Percentiles rank a stretch among this genome's conserved stretches.
These are phyloP conservation scores for Antedon mediterranea DNA, from an alignment of 53 echinoderm and acorn worm genomes.

Conservation along the genomic window DNA sequence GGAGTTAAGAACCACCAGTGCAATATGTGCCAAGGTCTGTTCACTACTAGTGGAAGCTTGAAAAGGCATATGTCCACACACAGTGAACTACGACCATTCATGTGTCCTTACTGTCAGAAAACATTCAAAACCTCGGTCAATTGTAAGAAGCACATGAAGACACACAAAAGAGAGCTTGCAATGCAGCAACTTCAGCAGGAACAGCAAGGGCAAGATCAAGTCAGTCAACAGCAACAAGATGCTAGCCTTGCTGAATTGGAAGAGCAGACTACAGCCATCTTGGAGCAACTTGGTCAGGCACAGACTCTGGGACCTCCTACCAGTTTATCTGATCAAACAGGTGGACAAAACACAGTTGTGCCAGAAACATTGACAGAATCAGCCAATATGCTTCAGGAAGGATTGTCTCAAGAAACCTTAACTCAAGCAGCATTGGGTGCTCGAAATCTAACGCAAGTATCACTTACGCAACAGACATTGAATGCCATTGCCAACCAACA, in stretches of 20 bases:
- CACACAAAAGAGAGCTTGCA: constrained; percentile 72
- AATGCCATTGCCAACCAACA: constrained; percentile 10
- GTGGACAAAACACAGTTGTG: constrained; percentile 31
- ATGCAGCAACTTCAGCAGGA: constrained; percentile 53
- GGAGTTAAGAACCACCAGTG: constrained; percentile 88
- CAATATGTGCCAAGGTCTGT: constrained; percentile 61
- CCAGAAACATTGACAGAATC: constrained; percentile 8
- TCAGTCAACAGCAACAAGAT: constrained; percentile 13
- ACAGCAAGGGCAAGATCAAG: constrained; percentile 14
- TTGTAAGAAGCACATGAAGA: constrained; percentile 99
- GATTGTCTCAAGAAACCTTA: constrained; percentile 39
- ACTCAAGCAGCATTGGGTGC: constrained; percentile 36
- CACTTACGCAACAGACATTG: constrained; percentile 15
- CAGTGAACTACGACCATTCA: constrained; percentile 90
- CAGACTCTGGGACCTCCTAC: constrained; percentile 22
- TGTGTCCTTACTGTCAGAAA: constrained; percentile 99
- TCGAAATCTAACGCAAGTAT: constrained; percentile 38
- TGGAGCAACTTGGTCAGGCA: constrained; percentile 48
- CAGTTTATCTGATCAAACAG: constrained; percentile 43
- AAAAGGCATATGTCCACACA: constrained; percentile 97
- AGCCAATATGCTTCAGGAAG: constrained; percentile 25
- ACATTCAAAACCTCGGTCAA: constrained; percentile 96
- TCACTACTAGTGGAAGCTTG: constrained; percentile 94
- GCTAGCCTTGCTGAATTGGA: constrained; percentile 23
- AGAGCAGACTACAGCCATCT: constrained; percentile 30